phyloP scores from a whole-genome alignment of 2,888 invertebrate species.

The Cephus sareptanus region DNA sequence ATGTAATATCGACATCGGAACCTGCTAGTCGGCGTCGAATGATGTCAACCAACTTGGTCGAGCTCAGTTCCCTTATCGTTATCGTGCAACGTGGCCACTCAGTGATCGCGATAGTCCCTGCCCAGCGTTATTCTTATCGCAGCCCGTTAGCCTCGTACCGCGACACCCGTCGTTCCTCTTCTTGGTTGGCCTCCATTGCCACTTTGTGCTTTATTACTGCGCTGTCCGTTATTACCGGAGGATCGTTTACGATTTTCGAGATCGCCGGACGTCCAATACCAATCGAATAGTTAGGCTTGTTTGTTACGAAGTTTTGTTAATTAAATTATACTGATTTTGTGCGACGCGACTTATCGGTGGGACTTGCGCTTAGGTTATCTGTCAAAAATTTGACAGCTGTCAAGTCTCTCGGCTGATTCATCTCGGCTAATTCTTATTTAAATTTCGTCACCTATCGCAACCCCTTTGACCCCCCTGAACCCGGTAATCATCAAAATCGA shows the following conservation, averaged over 20 bases:
- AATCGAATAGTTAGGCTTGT: neutral
- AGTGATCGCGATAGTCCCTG: constrained; percentile 57
- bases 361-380: neutral
- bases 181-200: constrained; percentile 32
- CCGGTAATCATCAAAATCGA: constrained; percentile 21
- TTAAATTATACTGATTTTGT: neutral
- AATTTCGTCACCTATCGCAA: constrained; percentile 42
- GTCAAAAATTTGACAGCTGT: neutral
- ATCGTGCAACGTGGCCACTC: constrained; percentile 57
- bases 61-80: constrained; percentile 56
- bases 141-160: constrained; percentile 45
- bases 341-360: neutral
- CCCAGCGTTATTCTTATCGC: constrained; percentile 52
- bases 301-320: neutral
- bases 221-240: neutral
- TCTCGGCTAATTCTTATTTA: constrained; percentile 61
- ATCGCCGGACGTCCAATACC: neutral
- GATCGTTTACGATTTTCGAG: neutral
- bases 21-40: neutral
- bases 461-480: neutral
- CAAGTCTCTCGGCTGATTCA: neutral
- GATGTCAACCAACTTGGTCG: neutral
- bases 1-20: neutral
- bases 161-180: constrained; percentile 48
- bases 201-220: constrained; percentile 14